These are phyloP conservation scores for Myotis findleyi DNA, from an alignment of 2,797 vertebrate species.

Conservation along the genomic window DNA sequence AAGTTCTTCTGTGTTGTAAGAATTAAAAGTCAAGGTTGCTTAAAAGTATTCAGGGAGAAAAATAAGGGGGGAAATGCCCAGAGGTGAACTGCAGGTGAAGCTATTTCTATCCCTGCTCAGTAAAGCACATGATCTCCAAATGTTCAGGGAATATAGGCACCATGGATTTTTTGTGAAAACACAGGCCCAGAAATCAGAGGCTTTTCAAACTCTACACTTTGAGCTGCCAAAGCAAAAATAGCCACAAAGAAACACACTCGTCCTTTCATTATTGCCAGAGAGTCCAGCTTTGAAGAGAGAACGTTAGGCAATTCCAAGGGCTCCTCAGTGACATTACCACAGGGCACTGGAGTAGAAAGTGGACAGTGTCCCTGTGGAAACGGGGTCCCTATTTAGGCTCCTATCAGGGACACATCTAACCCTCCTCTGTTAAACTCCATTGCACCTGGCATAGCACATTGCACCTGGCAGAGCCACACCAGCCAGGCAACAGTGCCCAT, in stretches of 20 bases:
- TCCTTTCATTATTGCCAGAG: neutral
- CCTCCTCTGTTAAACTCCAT: neutral
- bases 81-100: neutral
- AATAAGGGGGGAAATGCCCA: neutral
- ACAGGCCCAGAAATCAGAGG: neutral
- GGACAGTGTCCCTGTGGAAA: neutral
- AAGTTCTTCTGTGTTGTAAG: neutral
- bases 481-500: neutral
- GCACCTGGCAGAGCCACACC: too few species aligned
- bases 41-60: neutral
- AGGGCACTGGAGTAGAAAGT: neutral
- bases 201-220: neutral
- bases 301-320: neutral
- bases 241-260: neutral
- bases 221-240: neutral
- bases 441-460: too few species aligned
- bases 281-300: neutral
- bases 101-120: neutral
- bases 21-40: neutral
- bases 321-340: neutral
- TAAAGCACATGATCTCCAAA: neutral
- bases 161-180: neutral
- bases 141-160: neutral
- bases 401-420: too few species aligned
- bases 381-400: neutral